Percentiles rank a stretch among this genome's conserved stretches.
phyloP scores from a whole-genome alignment of 2,113 vertebrate species.

The Nyctereutes procyonoides region DNA sequence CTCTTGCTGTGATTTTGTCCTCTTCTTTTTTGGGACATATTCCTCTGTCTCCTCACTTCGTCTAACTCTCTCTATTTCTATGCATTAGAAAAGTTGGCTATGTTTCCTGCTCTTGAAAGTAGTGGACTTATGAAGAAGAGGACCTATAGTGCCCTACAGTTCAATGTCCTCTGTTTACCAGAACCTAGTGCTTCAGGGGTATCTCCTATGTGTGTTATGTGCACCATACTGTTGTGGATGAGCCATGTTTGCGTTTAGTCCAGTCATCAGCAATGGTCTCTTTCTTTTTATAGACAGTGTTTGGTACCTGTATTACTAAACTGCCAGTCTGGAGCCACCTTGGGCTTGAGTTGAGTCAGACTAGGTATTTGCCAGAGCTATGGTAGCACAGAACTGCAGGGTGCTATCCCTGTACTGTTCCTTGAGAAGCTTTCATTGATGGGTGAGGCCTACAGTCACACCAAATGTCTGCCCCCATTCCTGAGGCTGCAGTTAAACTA shows the following conservation, averaged over 20 bases:
- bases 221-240: not conserved
- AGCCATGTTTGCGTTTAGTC: not conserved
- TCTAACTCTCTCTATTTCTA: not conserved
- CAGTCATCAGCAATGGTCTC: not conserved
- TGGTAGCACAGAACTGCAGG: not conserved
- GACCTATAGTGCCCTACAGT: not conserved
- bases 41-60: not conserved
- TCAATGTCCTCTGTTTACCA: not conserved
- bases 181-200: not conserved
- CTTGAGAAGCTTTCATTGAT: not conserved
- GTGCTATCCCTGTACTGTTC: not conserved
- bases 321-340: not conserved
- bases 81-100: not conserved
- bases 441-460: not conserved
- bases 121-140: not conserved
- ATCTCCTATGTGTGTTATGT: not conserved
- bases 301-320: not conserved
- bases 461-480: not conserved
- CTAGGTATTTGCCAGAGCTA: not conserved
- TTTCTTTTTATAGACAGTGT: not conserved
- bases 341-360: not conserved
- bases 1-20: not conserved
- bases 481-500: not conserved
- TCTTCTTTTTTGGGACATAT: not conserved
- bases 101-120: not conserved